phyloP scores from a whole-genome alignment of 2,797 vertebrate genomes.

The Oophaga sylvatica region DNA sequence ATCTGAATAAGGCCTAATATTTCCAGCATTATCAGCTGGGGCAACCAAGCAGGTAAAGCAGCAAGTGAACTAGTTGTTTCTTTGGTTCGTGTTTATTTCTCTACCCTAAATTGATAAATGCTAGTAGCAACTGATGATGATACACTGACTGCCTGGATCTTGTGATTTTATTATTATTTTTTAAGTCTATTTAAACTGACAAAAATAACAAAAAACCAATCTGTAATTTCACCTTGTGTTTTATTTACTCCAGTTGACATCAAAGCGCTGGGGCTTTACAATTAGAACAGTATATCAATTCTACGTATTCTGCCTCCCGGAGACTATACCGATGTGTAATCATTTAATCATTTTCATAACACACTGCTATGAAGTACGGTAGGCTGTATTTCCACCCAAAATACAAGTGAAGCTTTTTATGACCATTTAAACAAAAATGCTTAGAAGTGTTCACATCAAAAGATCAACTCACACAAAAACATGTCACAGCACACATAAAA shows the following conservation, averaged over 20 bases:
- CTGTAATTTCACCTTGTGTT: neutral
- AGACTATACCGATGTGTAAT: constrained; percentile 59
- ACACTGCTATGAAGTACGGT: constrained; percentile 52
- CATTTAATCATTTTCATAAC: constrained; percentile 61
- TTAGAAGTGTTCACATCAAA: constrained; percentile 61
- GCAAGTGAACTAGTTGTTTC: no score
- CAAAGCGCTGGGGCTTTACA: constrained; percentile 42
- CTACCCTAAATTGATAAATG: no score
- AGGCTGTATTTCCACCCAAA: constrained; percentile 44
- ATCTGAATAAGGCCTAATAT: no score
- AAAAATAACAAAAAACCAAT: neutral
- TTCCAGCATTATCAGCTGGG: no score
- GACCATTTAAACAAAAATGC: constrained; percentile 61
- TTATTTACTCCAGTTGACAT: constrained; percentile 42
- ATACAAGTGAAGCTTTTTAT: constrained; percentile 52
- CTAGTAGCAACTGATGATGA: no score
- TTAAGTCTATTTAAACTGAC: no score
- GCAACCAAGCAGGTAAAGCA: no score
- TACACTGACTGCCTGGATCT: neutral
- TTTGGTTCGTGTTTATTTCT: no score
- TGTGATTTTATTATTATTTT: neutral
- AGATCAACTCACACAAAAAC: constrained; percentile 45
- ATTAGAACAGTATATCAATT: constrained; percentile 13
- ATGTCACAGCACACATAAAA: constrained; percentile 53
- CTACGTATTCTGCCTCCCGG: constrained; percentile 46